These are phyloP conservation scores for Fringilla coelebs DNA, from an alignment of 2,797 vertebrate genomes.

Conservation along the genomic window DNA sequence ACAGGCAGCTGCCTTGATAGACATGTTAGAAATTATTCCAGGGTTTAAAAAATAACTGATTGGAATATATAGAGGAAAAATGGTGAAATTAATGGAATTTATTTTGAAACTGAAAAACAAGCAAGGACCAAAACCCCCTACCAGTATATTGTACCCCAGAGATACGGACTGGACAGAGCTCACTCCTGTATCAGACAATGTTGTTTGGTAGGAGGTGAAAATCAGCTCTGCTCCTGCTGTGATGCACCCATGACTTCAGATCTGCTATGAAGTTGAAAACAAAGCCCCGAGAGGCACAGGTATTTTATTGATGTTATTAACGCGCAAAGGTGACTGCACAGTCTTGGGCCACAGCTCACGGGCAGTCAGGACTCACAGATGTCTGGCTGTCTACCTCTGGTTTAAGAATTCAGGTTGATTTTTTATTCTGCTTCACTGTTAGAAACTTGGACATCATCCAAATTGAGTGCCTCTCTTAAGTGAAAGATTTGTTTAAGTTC, in stretches of 20 bases:
- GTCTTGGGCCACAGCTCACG: background rate
- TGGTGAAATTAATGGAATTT: background rate
- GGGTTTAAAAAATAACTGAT: background rate
- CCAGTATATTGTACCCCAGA: background rate
- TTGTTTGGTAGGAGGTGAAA: background rate
- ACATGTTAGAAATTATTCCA: background rate
- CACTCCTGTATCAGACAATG: background rate
- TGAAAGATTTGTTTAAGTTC: background rate
- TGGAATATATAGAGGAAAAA: background rate
- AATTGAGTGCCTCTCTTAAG: background rate
- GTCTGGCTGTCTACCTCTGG: background rate
- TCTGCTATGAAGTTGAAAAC: background rate
- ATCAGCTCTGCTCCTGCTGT: background rate
- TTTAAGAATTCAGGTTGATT: background rate
- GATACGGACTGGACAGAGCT: background rate
- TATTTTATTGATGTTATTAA: background rate
- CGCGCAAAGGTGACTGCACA: no score
- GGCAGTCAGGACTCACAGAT: background rate
- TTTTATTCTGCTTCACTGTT: background rate
- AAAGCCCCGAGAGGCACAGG: fast-evolving
- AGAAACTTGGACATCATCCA: background rate
- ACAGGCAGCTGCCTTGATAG: background rate
- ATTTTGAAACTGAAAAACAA: background rate
- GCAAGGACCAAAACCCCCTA: fast-evolving
- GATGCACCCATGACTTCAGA: background rate